Conservation (phyloP, 2,888 invertebrate genomes). For the Drosophila picticornis region DNA sequence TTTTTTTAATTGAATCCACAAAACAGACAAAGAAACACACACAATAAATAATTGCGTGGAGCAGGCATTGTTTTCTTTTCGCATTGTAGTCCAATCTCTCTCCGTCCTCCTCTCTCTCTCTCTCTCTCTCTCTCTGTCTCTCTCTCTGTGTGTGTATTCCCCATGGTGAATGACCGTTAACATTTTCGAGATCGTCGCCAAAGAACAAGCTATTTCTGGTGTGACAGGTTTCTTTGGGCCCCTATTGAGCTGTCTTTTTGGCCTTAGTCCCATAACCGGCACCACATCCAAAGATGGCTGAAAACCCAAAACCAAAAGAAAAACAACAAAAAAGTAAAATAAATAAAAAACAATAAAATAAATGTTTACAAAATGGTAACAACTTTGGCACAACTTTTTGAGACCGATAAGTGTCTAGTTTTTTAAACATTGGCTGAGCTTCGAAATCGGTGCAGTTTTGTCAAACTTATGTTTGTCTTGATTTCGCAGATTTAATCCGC, state of each 20-base stretch:
- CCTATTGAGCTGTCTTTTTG: conserved; percentile 28
- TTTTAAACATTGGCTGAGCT: neutral
- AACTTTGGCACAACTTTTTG: neutral
- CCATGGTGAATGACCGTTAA: conserved; percentile 75
- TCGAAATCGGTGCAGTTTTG: neutral
- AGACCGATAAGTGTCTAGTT: neutral
- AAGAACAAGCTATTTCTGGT: conserved; percentile 52
- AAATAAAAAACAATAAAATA: conserved; percentile 2
- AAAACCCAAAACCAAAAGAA: neutral
- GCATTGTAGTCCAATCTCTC: conserved; percentile 14
- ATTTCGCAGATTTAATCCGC: neutral
- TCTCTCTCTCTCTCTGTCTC: neutral
- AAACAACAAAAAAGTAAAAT: conserved; percentile 4
- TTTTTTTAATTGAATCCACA: conserved; percentile 30
- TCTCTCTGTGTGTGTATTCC: neutral
- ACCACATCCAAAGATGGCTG: conserved; percentile 22
- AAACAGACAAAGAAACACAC: neutral
- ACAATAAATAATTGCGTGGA: conserved; percentile 54
- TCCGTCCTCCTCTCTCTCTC: neutral
- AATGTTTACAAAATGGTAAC: conserved; percentile 7
- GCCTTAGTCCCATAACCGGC: conserved; percentile 6
- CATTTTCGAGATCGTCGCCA: conserved; percentile 55
- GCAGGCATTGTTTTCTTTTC: conserved; percentile 51
- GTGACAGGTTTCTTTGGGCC: conserved; percentile 53
- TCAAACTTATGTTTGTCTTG: neutral